phyloP scores from a whole-genome alignment of 2,797 vertebrate genomes.

The Pempheris klunzingeri region DNA sequence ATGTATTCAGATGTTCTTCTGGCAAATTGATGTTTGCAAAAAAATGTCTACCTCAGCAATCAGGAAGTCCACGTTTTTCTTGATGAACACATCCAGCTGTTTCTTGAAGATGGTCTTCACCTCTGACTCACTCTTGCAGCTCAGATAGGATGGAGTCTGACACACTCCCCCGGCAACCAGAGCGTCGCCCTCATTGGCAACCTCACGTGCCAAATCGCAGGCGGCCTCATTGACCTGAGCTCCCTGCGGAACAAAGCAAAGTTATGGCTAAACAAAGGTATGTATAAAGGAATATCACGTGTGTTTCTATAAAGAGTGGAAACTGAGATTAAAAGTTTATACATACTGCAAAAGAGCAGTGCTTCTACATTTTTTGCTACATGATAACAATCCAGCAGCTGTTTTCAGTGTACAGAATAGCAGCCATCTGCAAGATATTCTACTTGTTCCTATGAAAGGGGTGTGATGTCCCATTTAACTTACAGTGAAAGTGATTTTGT shows the following conservation, averaged over 20 bases:
- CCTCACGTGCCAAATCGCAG: slow-evolving; percentile 93
- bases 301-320: background rate
- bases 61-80: slow-evolving; percentile 95
- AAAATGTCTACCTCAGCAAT: slow-evolving; percentile 92
- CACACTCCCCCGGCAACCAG: slow-evolving; percentile 95
- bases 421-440: background rate
- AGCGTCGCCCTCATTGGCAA: slow-evolving; percentile 93
- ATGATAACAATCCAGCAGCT: background rate
- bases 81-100: slow-evolving; percentile 92
- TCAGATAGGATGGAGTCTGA: slow-evolving; percentile 96
- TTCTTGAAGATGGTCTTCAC: slow-evolving; percentile 93
- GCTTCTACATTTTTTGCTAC: background rate
- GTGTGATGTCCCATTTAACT: slow-evolving; percentile 19
- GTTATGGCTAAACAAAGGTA: background rate
- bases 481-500: slow-evolving; percentile 85
- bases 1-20: background rate
- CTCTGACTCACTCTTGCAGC: slow-evolving; percentile 92
- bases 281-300: background rate
- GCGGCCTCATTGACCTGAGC: slow-evolving; percentile 95
- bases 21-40: background rate
- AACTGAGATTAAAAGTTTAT: background rate
- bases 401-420: background rate
- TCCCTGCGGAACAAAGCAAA: slow-evolving; percentile 77
- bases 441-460: background rate
- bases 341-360: background rate